Evolutionary conservation across 2,888 invertebrate species (phyloP).

Genomic region (Caenorhabditis parvicauda): DNA sequence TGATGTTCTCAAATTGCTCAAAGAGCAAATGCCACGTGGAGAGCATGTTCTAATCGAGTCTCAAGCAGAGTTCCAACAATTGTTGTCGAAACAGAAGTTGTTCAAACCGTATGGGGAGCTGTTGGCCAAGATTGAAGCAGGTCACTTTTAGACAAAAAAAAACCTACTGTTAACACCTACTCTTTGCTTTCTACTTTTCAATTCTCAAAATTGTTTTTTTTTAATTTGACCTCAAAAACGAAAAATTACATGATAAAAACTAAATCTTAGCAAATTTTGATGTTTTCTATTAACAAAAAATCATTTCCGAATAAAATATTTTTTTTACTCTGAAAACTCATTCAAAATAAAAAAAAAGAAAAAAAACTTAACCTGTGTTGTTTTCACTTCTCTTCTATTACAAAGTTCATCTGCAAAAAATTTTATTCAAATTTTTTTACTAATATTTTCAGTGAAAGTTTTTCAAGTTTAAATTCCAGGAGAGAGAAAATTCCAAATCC

Average conservation of each 20-base stretch:
- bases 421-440: not conserved
- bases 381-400: too few species aligned
- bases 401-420: too few species aligned
- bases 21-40: constrained; percentile 38
- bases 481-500: constrained; percentile 30
- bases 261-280: too few species aligned
- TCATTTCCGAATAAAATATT: too few species aligned
- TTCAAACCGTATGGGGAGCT: constrained; percentile 78
- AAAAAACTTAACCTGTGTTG: too few species aligned
- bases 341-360: too few species aligned
- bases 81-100: constrained; percentile 14
- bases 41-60: constrained; percentile 27
- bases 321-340: too few species aligned
- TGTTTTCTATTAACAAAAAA: too few species aligned
- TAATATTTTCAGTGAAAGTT: not conserved
- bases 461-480: constrained; percentile 8
- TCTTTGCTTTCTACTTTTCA: not conserved
- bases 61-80: constrained; percentile 21
- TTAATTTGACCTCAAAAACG: not conserved
- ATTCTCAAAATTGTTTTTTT: not conserved
- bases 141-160: too few species aligned
- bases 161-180: too few species aligned
- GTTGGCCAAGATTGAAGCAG: constrained; percentile 64
- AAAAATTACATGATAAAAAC: too few species aligned
- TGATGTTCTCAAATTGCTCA: constrained; percentile 41